Base-by-base conservation (phyloP, 2,888 invertebrate genomes). In the Dichetophora obliterata region DNA sequence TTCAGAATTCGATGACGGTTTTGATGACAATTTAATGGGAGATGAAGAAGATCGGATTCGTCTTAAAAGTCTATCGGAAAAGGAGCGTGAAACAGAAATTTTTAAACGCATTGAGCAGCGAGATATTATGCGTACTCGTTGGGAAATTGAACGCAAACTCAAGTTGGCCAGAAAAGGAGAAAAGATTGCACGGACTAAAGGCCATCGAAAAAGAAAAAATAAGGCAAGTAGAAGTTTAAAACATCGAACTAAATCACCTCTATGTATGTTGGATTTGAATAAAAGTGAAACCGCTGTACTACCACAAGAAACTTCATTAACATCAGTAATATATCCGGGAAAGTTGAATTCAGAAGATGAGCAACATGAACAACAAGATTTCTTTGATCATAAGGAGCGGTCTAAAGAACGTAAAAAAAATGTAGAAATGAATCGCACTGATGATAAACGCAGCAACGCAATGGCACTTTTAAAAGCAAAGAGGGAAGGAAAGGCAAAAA, bases 11-110 rank as follows among this genome's bases (percentile, higher is more conserved):
- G 95, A 97, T 87, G 98, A 99, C 90, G 98, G 98, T 80, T 98
- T 96, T 84, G 98, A 98, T 87, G 98, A 98, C 80, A 96, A 98
- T 87, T 92, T 98, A 37, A 98, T 98, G 95, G 98, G 98, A 0
- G 98, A 98, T 88, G 98, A 96, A 78, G 98, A 97, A 82, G 99
- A 99, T 90, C 93, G 96, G 84, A 95, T 95, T 1, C 91, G 96
- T 0, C 90, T 99, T 63, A 97, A 96, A 14, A 94, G 95, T 79
- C 94, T 99, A 92, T 98, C 98, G 0, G 99, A 99, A 87, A 98
- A 97, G 85, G 98, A 99, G 87, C 91, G 99, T 61, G 99, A 99
- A 90, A 97, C 98, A 75, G 98, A 98, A 90, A 95, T 99, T 82
- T 99, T 96, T 89, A 97, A 98, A 88, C 93, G 99, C 72, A 97